These are phyloP conservation scores for Hipposideros armiger DNA, from an alignment of 2,113 vertebrate genomes.

Conservation along the genomic window DNA sequence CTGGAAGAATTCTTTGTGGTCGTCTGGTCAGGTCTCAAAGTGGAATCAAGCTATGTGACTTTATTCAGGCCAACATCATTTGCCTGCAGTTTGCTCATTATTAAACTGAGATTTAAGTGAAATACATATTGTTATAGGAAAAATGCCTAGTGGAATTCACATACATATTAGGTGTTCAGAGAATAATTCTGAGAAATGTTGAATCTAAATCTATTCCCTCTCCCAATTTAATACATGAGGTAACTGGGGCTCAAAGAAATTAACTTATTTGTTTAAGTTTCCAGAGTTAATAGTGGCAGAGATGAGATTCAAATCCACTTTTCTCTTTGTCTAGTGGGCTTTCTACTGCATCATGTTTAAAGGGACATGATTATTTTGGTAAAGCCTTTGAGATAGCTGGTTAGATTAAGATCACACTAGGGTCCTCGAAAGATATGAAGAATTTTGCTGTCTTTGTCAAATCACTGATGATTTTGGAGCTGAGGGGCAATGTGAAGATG, in stretches of 20 bases:
- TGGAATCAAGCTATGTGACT: not conserved
- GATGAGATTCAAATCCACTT: conserved; percentile 28
- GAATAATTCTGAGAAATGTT: conserved; percentile 7
- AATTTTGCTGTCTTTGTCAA: not conserved
- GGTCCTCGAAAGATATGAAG: not conserved
- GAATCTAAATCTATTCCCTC: conserved; percentile 26
- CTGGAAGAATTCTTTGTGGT: not conserved
- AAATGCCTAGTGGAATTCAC: conserved; percentile 36
- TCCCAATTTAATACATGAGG: not conserved
- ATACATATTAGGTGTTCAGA: not conserved
- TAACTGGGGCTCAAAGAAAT: conserved; percentile 6
- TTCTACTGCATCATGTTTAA: not conserved
- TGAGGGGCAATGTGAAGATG: not conserved
- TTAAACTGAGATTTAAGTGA: conserved; percentile 58
- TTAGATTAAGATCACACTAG: not conserved
- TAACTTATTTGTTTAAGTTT: conserved; percentile 42
- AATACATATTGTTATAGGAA: not conserved
- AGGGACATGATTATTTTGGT: conserved; percentile 38
- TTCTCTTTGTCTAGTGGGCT: not conserved
- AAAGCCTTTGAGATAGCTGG: not conserved
- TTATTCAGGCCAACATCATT: not conserved
- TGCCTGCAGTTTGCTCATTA: conserved; percentile 28
- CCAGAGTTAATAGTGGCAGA: conserved; percentile 6
- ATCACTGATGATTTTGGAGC: conserved; percentile 29
- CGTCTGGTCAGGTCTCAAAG: not conserved